Evolutionary conservation across 2,113 vertebrate genomes (phyloP), one percentile per base, ranked within the genome.

Genomic region (Oryzias melastigma): DNA sequence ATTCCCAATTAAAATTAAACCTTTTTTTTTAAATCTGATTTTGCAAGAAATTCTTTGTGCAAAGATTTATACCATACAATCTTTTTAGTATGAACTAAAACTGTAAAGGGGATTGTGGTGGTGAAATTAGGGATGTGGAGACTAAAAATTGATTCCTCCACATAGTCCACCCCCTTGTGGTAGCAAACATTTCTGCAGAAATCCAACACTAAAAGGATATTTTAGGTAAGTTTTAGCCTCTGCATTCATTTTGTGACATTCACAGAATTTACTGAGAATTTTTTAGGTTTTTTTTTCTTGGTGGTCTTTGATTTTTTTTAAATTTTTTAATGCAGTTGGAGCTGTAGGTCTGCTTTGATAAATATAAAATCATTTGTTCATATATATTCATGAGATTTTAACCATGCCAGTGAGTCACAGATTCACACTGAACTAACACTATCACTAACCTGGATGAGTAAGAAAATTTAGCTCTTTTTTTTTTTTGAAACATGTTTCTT

Each of bases 161-260:
- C 29, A 51, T 35, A 54, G 45, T 68, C 16, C 49, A 54, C 82
- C 83, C 81, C 61, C 83, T 83, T 60, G 82, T 86, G 86, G 77
- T 67, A 46, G 51, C 24, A 57, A 4, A 45, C 50, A 35, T 57
- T 27, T 77, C 55, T 75, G 62, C 71, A 71, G 13, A 53, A 15
- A n/a, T 58, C 15, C 43, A 24, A 14, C 40, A 43, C 19, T 8
- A 14, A 16, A 22, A 10, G 1, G 15, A 3, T 12, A 35, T 35
- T 12, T 35, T 35, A 35, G 35, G 8, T 35, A 35, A 12, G 8
- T 12, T 35, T 35, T 12, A 35, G 35, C 35, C 10, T 3, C 35
- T 35, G 35, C 35, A 35, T 10, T 35, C 1, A 35, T 35, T 8
- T 8, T 27, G 7, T 35, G 2, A 35, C 2, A 10, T 35, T 7